Evolutionary conservation across 30 jellyfish, hydroid and myxozoan species (phyloP).

Genomic region (Sanderia malayensis): DNA sequence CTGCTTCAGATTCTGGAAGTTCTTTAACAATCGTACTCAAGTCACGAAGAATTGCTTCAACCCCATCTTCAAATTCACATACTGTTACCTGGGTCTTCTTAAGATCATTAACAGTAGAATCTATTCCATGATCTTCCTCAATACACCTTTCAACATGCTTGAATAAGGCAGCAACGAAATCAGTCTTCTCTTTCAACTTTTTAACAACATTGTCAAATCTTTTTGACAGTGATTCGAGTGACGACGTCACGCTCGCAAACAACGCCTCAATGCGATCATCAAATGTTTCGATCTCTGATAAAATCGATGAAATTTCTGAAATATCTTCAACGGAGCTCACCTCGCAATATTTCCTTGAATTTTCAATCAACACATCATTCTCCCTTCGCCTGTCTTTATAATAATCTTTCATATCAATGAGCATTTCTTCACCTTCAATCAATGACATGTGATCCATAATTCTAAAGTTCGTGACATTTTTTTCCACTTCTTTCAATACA

Average conservation of each 20-base stretch:
- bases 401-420: slow-evolving; percentile 13
- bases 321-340: slow-evolving; percentile 8
- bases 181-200: slow-evolving; percentile 27
- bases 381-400: slow-evolving; percentile 19
- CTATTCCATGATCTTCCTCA: neutral
- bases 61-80: slow-evolving; percentile 33
- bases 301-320: neutral
- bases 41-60: slow-evolving; percentile 3
- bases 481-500: slow-evolving; percentile 20
- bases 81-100: neutral
- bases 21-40: neutral
- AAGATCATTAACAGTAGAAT: neutral
- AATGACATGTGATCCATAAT: slow-evolving; percentile 39
- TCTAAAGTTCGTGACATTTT: slow-evolving; percentile 14
- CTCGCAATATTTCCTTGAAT: slow-evolving; percentile 9
- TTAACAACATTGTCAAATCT: slow-evolving; percentile 10
- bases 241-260: slow-evolving; percentile 19
- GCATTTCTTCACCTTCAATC: slow-evolving; percentile 48
- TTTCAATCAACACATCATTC: neutral
- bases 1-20: slow-evolving; percentile 44
- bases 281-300: neutral
- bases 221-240: slow-evolving; percentile 10
- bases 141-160: slow-evolving; percentile 4
- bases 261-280: slow-evolving; percentile 20
- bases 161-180: slow-evolving; percentile 25